Percentiles rank a stretch among this genome's conserved stretches.
Evolutionary conservation across 2,113 vertebrate species (phyloP).

Genomic region (Rhinolophus ferrumequinum): DNA sequence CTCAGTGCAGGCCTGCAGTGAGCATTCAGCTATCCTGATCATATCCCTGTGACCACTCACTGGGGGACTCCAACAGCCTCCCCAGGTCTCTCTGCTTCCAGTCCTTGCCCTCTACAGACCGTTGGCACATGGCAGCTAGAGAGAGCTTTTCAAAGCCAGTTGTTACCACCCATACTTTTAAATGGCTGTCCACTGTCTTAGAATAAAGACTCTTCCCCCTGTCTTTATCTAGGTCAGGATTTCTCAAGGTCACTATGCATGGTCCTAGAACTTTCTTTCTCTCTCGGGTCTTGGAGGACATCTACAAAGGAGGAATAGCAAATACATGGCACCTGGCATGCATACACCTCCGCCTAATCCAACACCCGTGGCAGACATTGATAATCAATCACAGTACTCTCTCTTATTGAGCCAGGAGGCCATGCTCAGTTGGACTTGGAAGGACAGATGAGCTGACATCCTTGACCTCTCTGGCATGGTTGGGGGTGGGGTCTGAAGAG

Average conservation of each 20-base stretch:
- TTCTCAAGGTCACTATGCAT: not conserved
- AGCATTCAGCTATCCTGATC: too few species aligned
- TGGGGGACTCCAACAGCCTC: not conserved
- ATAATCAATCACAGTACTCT: not conserved
- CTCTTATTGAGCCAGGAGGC: not conserved
- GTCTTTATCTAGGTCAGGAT: not conserved
- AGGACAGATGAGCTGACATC: not conserved
- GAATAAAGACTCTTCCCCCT: not conserved
- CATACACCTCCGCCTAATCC: fast-evolving
- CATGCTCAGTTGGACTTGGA: not conserved
- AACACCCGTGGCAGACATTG: not conserved
- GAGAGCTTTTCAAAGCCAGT: not conserved
- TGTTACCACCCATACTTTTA: not conserved
- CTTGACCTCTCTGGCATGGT: not conserved
- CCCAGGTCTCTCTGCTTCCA: not conserved
- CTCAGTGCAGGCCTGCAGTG: not conserved
- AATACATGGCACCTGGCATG: not conserved
- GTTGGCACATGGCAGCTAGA: not conserved
- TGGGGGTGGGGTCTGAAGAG: not conserved
- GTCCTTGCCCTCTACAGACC: not conserved
- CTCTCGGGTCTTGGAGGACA: not conserved
- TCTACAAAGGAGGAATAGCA: not conserved
- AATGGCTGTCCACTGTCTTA: not conserved
- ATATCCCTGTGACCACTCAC: not conserved
- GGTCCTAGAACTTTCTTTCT: not conserved